phyloP scores from a whole-genome alignment of 2,113 vertebrate genomes.

The Brachyhypopomus occidentalis region DNA sequence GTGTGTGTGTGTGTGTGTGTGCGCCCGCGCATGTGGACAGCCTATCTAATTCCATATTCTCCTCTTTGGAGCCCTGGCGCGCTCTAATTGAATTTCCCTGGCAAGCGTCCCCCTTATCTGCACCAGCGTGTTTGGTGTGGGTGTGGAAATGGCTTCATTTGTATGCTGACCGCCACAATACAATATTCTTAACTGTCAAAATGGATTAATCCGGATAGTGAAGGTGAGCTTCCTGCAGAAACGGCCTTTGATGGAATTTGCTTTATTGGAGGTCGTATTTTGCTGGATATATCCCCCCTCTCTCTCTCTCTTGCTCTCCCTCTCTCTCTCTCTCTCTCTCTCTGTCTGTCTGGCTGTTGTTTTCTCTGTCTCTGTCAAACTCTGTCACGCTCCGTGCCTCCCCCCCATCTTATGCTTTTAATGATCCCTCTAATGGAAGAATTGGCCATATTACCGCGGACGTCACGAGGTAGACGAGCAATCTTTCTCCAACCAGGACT shows the following conservation, averaged over 20 bases:
- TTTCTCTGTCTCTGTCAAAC: background rate
- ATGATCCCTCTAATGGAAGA: conserved; percentile 37
- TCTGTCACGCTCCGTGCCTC: background rate
- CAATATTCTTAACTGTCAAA: conserved; percentile 56
- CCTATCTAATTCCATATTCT: conserved; percentile 58
- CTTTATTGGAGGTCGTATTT: conserved; percentile 20
- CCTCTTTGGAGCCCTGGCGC: conserved; percentile 42
- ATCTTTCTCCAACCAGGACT: background rate
- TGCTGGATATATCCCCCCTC: conserved; percentile 12
- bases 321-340: background rate
- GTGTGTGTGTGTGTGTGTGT: too few species aligned
- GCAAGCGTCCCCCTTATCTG: conserved; percentile 47
- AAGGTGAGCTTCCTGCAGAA: conserved; percentile 50
- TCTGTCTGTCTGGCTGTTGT: background rate
- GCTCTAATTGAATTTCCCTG: conserved; percentile 61
- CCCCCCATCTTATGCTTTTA: conserved; percentile 13
- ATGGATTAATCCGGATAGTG: conserved; percentile 50
- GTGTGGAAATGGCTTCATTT: conserved; percentile 57
- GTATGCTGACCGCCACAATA: conserved; percentile 53
- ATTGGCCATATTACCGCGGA: conserved; percentile 23
- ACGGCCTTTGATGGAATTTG: conserved; percentile 41
- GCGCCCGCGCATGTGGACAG: background rate
- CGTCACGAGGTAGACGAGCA: conserved; percentile 4
- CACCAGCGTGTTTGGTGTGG: conserved; percentile 33
- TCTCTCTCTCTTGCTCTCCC: conserved; percentile 10